Evolutionary conservation across 2,888 invertebrate species (phyloP).

Genomic region (Apomyelois bistriatella): DNA sequence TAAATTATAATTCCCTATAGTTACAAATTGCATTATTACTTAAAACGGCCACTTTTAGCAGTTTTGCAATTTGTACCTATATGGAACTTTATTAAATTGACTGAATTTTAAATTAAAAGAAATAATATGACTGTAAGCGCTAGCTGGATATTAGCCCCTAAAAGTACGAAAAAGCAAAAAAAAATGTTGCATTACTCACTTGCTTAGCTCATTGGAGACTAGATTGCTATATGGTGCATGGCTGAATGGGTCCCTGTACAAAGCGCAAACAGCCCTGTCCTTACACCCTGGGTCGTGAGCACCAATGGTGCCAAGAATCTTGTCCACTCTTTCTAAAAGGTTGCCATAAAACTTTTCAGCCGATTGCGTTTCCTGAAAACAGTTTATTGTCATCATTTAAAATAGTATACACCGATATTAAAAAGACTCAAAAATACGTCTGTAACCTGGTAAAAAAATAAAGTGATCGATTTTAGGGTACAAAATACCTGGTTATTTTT

Average conservation of each 20-base stretch:
- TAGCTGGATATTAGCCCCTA: no score
- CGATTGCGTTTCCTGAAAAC: constrained; percentile 60
- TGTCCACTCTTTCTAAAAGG: constrained; percentile 88
- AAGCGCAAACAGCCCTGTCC: constrained; percentile 89
- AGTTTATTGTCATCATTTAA: neutral
- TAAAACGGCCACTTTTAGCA: no score
- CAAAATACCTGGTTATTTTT: no score
- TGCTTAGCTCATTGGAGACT: constrained; percentile 92
- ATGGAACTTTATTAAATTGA: no score
- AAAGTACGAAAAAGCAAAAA: no score
- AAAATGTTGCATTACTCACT: constrained; percentile 78
- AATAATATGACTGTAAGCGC: no score
- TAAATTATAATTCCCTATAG: no score
- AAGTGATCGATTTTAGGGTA: no score
- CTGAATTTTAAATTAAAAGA: no score
- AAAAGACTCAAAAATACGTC: neutral
- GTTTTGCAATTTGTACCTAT: no score
- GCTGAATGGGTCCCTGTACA: constrained; percentile 90
- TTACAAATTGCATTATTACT: no score
- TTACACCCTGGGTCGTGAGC: constrained; percentile 86
- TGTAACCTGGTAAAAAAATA: neutral
- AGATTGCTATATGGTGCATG: constrained; percentile 93
- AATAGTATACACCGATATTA: neutral
- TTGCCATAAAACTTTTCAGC: constrained; percentile 86
- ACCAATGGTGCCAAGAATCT: constrained; percentile 84